Percentiles rank a stretch among this genome's conserved stretches.
phyloP scores from a whole-genome alignment of 2,888 invertebrate species.

The Acanthosoma haemorrhoidale region DNA sequence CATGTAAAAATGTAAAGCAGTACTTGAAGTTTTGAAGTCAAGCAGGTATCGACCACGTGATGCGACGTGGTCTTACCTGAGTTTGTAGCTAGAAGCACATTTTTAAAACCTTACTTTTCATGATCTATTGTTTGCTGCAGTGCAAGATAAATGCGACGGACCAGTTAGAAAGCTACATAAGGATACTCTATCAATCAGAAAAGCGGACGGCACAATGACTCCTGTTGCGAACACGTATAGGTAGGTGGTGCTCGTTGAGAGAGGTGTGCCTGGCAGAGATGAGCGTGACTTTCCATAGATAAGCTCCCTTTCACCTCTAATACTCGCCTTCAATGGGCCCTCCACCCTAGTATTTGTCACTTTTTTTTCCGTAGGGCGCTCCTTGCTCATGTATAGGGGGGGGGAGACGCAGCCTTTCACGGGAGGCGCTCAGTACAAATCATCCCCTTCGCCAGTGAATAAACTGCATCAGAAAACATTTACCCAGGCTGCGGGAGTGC shows the following conservation, averaged over 20 bases:
- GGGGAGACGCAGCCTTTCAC: background rate
- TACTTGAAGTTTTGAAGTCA: no score
- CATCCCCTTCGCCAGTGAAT: background rate
- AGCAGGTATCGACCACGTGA: no score
- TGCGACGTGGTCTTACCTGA: no score
- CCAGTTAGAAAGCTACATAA: no score
- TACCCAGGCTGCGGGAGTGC: background rate
- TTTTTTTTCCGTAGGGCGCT: background rate
- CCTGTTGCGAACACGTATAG: no score
- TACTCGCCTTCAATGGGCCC: background rate
- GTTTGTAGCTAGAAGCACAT: no score
- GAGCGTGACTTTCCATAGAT: slow-evolving; percentile 1
- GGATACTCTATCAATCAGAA: no score
- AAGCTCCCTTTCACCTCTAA: background rate
- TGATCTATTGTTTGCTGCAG: no score
- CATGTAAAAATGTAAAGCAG: no score
- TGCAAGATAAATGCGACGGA: no score
- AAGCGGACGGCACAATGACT: no score
- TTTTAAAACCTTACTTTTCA: no score
- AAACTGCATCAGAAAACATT: slow-evolving; percentile 1
- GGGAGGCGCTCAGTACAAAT: background rate
- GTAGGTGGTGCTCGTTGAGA: background rate
- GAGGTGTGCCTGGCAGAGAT: background rate
- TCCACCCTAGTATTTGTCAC: background rate
- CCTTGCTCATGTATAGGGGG: slow-evolving; percentile 1